These are phyloP conservation scores for Rafetus swinhoei DNA, from an alignment of 2,113 vertebrate genomes.

Conservation along the genomic window DNA sequence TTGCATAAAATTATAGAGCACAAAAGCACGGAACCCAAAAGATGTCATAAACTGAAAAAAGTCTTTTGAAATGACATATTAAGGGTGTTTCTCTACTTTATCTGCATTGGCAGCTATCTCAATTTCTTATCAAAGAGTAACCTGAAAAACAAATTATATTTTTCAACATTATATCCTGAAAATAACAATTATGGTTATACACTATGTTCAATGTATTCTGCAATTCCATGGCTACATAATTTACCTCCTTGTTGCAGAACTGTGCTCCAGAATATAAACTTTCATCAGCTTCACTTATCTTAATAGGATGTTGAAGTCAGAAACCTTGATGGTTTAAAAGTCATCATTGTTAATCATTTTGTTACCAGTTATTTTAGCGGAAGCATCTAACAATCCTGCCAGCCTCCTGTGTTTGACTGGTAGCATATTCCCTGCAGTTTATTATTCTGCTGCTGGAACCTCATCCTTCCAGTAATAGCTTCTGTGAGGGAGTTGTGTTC, in stretches of 20 bases:
- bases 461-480: fast-evolving
- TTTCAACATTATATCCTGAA: background rate
- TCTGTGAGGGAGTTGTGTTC: fast-evolving
- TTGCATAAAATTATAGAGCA: background rate
- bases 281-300: background rate
- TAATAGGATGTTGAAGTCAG: fast-evolving
- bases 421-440: background rate
- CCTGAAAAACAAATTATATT: background rate
- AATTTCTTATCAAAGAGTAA: background rate
- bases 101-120: background rate
- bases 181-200: background rate
- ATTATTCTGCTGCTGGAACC: fast-evolving
- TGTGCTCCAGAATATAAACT: background rate
- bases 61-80: background rate
- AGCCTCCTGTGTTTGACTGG: background rate
- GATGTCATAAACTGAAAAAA: background rate
- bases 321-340: fast-evolving
- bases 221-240: background rate
- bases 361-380: fast-evolving
- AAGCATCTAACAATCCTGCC: background rate
- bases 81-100: background rate
- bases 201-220: fast-evolving
- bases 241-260: background rate
- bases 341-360: background rate
- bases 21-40: background rate